Percentiles rank a stretch among this genome's conserved stretches.
These are phyloP conservation scores for Malurus elegans DNA, from an alignment of 2,113 vertebrate species.

Conservation along the genomic window DNA sequence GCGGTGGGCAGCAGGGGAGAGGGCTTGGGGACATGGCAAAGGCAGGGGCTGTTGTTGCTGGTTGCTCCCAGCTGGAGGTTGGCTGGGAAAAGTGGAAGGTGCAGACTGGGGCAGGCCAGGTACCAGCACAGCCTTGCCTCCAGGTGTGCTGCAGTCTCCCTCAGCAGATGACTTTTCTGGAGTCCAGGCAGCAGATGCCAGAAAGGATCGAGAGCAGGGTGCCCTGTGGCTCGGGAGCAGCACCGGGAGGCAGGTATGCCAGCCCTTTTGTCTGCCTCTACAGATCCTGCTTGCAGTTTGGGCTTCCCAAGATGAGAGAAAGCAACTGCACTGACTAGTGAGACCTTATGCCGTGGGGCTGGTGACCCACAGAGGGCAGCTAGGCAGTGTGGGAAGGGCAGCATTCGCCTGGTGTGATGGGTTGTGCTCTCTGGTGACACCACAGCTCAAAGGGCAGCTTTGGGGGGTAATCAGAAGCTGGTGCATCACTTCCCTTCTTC, in stretches of 20 bases:
- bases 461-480: neutral
- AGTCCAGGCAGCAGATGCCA: neutral
- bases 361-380: neutral
- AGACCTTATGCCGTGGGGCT: neutral
- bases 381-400: neutral
- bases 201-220: neutral
- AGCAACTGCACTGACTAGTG: neutral
- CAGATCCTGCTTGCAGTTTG: neutral
- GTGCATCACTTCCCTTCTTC: neutral
- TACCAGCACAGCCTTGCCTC: neutral
- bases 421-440: neutral
- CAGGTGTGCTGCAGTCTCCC: neutral
- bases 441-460: neutral
- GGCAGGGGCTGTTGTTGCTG: neutral
- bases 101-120: neutral
- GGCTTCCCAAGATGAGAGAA: neutral
- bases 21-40: neutral
- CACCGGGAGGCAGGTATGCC: rapidly evolving
- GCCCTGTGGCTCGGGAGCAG: neutral
- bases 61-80: neutral
- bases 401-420: neutral
- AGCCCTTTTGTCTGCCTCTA: neutral
- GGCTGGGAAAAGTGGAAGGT: neutral
- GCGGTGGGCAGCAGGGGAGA: neutral
- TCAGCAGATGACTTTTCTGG: neutral